Evolutionary conservation across 2,888 invertebrate species (phyloP).

Genomic region (Cosmorhoe ocellata): DNA sequence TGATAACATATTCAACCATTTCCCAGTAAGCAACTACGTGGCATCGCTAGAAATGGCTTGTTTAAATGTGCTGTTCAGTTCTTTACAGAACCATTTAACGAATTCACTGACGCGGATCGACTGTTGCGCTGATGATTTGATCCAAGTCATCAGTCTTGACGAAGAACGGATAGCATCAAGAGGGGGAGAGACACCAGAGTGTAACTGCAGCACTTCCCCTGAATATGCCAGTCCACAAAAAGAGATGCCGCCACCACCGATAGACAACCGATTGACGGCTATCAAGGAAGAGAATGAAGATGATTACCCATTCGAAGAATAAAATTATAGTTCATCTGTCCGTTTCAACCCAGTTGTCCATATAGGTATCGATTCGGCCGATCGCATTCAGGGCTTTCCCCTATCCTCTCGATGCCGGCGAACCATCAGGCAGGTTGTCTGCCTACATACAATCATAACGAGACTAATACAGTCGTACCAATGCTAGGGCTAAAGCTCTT

Average conservation of each 20-base stretch:
- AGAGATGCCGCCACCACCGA: background rate
- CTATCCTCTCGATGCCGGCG: too few species aligned
- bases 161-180: constrained; percentile 53
- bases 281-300: constrained; percentile 61
- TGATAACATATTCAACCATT: too few species aligned
- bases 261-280: constrained; percentile 41
- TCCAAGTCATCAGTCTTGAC: constrained; percentile 56
- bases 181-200: constrained; percentile 40
- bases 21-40: too few species aligned
- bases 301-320: constrained; percentile 55
- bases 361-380: too few species aligned
- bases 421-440: too few species aligned
- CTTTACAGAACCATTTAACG: constrained; percentile 50
- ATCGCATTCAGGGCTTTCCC: too few species aligned
- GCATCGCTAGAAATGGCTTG: too few species aligned
- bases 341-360: too few species aligned
- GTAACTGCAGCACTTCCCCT: constrained; percentile 16
- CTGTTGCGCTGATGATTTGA: constrained; percentile 55
- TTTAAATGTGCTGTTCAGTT: constrained; percentile 13
- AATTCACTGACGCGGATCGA: constrained; percentile 54
- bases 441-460: too few species aligned
- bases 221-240: background rate
- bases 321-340: background rate
- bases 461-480: too few species aligned
- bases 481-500: too few species aligned